Base-by-base conservation (phyloP, 2,888 invertebrate species). In the Charanyca ferruginea region DNA sequence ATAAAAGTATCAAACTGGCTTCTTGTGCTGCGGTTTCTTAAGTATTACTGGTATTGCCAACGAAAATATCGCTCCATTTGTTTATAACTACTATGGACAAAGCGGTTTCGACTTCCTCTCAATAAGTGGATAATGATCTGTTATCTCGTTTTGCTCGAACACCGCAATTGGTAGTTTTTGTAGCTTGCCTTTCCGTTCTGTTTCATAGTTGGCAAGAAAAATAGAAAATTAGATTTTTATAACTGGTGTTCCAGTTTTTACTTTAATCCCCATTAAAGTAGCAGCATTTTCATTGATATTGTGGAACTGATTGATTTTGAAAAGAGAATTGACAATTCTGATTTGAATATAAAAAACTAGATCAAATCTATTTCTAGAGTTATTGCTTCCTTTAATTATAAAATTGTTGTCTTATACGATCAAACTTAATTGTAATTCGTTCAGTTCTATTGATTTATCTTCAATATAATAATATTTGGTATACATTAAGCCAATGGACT, bases 121-220 rank as follows among this genome's bases (percentile, higher is more conserved):
- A 85, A 90, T 94, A 94, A 94, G 90, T 93, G 93, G 94, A 91
- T 93, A 92, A 93, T 93, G 88, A 92, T 90, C 89, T 85, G 88
- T 86, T 90, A 90, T 87, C 91, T 91, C 79, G 90, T 91, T 91
- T 88, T 84, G 87, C 81, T 87, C 81, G 85, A 80, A 85, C 86
- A 89, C 88, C 88, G 85, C 90, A 89, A 89, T 89, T 88, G 87
- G 83, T 81, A 83, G 84, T 89, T 90, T 91, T 89, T 90, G 83
- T 87, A 77, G 69, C 79, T 86, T 81, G 83, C 71, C 81, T 88
- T 89, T 91, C 90, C 89, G 89, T 86, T 89, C 87, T 87, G 84
- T 83, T 86, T 86, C 80, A 83, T 84, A 81, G 74, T 66, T 75
- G 60, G 54, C 62, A 75, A 75, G 73, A 78, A 73, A 78, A 70